A percentile compares a stretch with the other conserved stretches of the same genome.
Evolutionary conservation across 2,888 invertebrate species (phyloP).

Genomic region (Lampropteryx suffumata): DNA sequence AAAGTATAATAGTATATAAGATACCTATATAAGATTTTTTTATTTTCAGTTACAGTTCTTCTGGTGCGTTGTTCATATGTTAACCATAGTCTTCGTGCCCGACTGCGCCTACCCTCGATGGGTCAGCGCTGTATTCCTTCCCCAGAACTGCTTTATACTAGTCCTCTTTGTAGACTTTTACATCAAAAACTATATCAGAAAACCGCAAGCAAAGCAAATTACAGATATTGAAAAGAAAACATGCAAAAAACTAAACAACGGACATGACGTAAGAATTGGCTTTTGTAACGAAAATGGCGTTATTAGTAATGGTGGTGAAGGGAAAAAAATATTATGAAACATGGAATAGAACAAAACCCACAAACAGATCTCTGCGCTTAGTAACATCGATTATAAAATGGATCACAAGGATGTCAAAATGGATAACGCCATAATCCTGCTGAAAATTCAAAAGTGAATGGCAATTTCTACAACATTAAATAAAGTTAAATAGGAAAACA

Average conservation of each 20-base stretch:
- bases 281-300: no score
- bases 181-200: constrained; percentile 81
- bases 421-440: not conserved
- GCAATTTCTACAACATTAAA: not conserved
- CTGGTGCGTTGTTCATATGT: constrained; percentile 80
- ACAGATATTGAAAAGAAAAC: constrained; percentile 4
- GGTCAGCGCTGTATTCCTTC: constrained; percentile 79
- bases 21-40: no score
- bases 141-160: constrained; percentile 86
- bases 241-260: not conserved
- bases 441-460: not conserved
- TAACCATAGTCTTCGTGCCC: constrained; percentile 63
- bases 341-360: not conserved
- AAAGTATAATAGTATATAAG: no score
- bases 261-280: not conserved
- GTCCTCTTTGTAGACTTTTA: constrained; percentile 87
- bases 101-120: constrained; percentile 84
- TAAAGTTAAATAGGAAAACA: constrained; percentile 11
- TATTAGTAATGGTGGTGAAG: no score
- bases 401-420: constrained; percentile 1
- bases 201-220: constrained; percentile 39
- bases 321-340: not conserved
- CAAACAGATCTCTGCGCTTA: no score
- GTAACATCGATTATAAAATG: not conserved
- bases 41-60: constrained; percentile 87